Conservation (phyloP, 2,113 vertebrate genomes). For the Psittacara wagleri region DNA sequence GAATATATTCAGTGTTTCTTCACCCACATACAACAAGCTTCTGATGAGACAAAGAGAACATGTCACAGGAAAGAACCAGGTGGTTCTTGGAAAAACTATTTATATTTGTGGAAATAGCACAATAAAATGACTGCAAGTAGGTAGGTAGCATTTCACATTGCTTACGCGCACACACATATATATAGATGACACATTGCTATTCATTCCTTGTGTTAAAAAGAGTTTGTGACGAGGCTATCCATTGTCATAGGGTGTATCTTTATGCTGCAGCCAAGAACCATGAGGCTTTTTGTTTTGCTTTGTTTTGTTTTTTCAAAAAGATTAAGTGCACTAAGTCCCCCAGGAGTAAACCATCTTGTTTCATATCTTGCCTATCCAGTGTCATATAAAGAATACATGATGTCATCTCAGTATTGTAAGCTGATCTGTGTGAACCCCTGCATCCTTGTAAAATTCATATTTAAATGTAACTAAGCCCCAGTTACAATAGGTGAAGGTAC, state of each 20-base stretch:
- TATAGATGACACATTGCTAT: not conserved
- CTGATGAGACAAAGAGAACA: slow-evolving; percentile 16
- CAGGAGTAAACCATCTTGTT: slow-evolving; percentile 1
- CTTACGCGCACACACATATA: not conserved
- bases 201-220: slow-evolving; percentile 11
- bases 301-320: not conserved
- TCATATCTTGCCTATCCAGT: not conserved
- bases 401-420: not conserved
- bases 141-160: slow-evolving; percentile 1
- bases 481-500: not conserved
- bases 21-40: not conserved
- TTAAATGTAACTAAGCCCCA: not conserved
- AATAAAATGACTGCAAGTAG: not conserved
- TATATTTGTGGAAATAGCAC: slow-evolving; percentile 47
- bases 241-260: not conserved
- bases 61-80: slow-evolving; percentile 27
- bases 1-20: slow-evolving; percentile 35
- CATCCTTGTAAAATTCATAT: not conserved
- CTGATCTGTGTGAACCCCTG: not conserved
- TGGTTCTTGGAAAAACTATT: slow-evolving; percentile 27
- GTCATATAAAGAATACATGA: not conserved
- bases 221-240: not conserved
- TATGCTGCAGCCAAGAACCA: not conserved
- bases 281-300: not conserved
- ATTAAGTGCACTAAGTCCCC: not conserved